phyloP scores from a whole-genome alignment of 64 coral and sea anemone genomes.

The Acropora yongei region DNA sequence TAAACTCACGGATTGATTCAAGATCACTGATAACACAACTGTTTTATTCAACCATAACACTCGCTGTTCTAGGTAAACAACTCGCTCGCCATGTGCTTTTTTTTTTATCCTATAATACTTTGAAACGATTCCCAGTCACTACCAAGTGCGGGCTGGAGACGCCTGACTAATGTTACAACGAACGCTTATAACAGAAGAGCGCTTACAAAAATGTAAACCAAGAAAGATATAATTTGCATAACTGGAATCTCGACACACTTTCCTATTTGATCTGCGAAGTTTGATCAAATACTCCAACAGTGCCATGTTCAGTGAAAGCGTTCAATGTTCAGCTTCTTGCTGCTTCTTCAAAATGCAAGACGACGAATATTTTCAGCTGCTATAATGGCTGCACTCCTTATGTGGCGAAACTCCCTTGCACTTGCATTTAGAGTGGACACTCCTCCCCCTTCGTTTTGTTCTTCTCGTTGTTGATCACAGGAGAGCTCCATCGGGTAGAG shows the following conservation, averaged over 20 bases:
- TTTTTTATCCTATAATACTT: background rate
- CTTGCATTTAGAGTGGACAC: background rate
- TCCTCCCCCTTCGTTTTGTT: background rate
- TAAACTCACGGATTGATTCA: too few species aligned
- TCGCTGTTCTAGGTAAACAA: too few species aligned
- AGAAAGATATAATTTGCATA: background rate
- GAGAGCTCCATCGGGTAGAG: slow-evolving; percentile 8
- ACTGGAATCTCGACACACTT: background rate
- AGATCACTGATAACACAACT: too few species aligned
- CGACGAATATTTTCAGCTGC: background rate
- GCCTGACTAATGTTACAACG: too few species aligned
- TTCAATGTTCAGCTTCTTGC: background rate
- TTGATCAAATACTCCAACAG: background rate
- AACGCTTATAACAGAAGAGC: too few species aligned
- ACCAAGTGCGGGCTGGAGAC: too few species aligned
- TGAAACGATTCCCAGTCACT: too few species aligned
- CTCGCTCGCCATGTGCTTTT: too few species aligned
- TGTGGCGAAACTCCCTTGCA: background rate
- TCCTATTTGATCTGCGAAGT: background rate
- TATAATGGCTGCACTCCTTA: background rate
- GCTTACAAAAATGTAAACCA: too few species aligned
- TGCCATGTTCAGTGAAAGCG: background rate
- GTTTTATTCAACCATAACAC: too few species aligned
- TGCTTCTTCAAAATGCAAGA: background rate
- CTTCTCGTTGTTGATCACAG: background rate